These are phyloP conservation scores for Epizoanthus stellaris DNA, from an alignment of 92 coral and sea anemone genomes.

Conservation along the genomic window DNA sequence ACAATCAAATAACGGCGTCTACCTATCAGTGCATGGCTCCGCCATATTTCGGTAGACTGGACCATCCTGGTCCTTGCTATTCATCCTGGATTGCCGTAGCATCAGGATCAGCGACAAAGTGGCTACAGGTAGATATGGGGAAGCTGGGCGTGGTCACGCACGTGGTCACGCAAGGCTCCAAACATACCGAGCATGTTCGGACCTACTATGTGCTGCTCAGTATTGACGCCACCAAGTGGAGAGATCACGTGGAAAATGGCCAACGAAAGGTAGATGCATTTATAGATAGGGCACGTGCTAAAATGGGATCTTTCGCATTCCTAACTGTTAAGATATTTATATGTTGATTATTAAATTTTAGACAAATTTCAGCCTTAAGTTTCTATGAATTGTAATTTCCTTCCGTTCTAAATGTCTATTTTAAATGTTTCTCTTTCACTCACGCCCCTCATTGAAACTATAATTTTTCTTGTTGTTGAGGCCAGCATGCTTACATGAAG, in stretches of 20 bases:
- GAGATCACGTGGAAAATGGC: constrained; percentile 4
- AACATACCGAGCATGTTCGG: not conserved
- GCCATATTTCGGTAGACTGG: not conserved
- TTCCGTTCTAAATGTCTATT: too few species aligned
- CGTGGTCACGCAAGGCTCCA: constrained; percentile 5
- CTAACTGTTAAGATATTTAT: too few species aligned
- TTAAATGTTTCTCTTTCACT: too few species aligned
- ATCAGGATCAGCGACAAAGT: not conserved
- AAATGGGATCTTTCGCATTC: not conserved
- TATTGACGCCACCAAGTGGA: not conserved
- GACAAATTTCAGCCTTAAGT: too few species aligned
- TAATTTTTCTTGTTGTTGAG: too few species aligned
- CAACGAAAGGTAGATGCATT: not conserved
- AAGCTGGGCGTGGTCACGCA: not conserved
- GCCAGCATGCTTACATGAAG: too few species aligned
- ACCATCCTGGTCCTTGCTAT: not conserved
- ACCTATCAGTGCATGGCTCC: constrained; percentile 7
- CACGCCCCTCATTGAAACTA: too few species aligned
- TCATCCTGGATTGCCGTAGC: not conserved
- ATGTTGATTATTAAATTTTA: too few species aligned
- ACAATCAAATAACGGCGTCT: constrained; percentile 6
- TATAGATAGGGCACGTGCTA: not conserved
- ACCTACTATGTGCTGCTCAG: not conserved
- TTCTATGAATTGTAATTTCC: too few species aligned
- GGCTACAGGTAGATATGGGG: constrained; percentile 6